phyloP scores from a whole-genome alignment of 2,888 invertebrate genomes.

The Cheilosia vernalis region DNA sequence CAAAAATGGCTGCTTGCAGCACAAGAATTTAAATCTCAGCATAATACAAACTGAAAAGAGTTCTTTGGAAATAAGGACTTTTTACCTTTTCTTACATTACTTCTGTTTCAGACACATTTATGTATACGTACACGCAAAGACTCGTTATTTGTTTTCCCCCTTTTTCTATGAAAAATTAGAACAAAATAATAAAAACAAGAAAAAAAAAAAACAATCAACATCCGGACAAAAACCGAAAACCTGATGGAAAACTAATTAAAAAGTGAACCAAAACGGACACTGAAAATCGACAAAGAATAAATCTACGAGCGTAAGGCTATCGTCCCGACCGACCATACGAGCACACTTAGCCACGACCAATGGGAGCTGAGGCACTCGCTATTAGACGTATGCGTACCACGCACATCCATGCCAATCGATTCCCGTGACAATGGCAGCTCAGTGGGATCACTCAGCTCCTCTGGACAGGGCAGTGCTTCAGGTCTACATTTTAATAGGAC shows the following conservation, averaged over 20 bases:
- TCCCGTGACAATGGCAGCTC: constrained; percentile 86
- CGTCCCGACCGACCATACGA: constrained; percentile 43
- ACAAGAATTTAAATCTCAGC: constrained; percentile 38
- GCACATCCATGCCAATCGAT: constrained; percentile 82
- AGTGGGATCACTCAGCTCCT: constrained; percentile 86
- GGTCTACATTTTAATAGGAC: constrained; percentile 85
- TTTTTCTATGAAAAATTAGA: neutral
- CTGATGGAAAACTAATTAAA: neutral
- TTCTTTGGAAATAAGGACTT: constrained; percentile 21
- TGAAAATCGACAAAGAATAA: constrained; percentile 26
- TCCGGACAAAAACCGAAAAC: neutral
- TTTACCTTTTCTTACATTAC: neutral
- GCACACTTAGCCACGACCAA: constrained; percentile 49
- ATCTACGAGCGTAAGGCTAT: constrained; percentile 68
- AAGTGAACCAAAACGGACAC: neutral
- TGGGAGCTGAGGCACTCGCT: constrained; percentile 36
- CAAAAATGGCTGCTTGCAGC: constrained; percentile 38
- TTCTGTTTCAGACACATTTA: constrained; percentile 53
- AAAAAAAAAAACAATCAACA: constrained; percentile 7
- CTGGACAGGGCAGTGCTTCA: constrained; percentile 86
- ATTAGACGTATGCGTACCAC: constrained; percentile 77
- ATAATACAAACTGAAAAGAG: constrained; percentile 18
- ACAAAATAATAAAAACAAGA: neutral
- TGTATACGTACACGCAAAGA: constrained; percentile 39
- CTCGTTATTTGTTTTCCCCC: constrained; percentile 25